phyloP scores from a whole-genome alignment of 1,140 invertebrate species.

The Ladona fulva region DNA sequence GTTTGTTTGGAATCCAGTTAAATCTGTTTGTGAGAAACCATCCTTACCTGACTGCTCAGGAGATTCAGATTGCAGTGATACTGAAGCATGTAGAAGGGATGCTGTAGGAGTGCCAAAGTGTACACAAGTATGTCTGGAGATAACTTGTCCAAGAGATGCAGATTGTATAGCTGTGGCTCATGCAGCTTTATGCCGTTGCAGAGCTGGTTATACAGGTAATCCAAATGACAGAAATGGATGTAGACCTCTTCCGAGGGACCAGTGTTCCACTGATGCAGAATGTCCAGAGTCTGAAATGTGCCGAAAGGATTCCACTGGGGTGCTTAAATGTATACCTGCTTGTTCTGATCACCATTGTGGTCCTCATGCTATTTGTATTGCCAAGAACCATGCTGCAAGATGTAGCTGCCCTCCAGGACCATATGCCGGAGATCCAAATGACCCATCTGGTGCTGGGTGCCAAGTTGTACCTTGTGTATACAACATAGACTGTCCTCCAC shows the following conservation, averaged over 20 bases:
- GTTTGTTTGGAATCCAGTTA: conserved; percentile 72
- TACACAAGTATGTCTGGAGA: conserved; percentile 59
- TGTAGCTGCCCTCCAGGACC: conserved; percentile 79
- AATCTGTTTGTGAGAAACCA: conserved; percentile 71
- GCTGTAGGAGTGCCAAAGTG: conserved; percentile 79
- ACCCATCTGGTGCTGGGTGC: conserved; percentile 56
- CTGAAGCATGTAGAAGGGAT: conserved; percentile 65
- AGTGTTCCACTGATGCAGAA: conserved; percentile 68
- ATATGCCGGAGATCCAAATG: conserved; percentile 73
- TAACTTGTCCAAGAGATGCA: conserved; percentile 74
- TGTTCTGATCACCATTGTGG: conserved; percentile 70
- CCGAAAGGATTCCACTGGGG: conserved; percentile 35
- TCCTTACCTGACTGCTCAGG: conserved; percentile 66
- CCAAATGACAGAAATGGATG: conserved; percentile 83
- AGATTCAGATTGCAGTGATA: conserved; percentile 59
- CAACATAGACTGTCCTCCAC: conserved; percentile 67
- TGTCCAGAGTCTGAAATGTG: conserved; percentile 73
- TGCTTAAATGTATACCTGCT: conserved; percentile 55
- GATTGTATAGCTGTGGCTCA: conserved; percentile 66
- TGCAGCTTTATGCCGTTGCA: conserved; percentile 66
- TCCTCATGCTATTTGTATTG: conserved; percentile 71
- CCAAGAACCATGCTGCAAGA: conserved; percentile 77
- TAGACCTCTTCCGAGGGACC: conserved; percentile 53
- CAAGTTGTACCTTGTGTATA: conserved; percentile 72
- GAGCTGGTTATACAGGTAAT: conserved; percentile 71